Percentiles rank a stretch among this genome's conserved stretches.
Conservation (phyloP, 2,797 vertebrate species). For the Ctenosaura bakeri region DNA sequence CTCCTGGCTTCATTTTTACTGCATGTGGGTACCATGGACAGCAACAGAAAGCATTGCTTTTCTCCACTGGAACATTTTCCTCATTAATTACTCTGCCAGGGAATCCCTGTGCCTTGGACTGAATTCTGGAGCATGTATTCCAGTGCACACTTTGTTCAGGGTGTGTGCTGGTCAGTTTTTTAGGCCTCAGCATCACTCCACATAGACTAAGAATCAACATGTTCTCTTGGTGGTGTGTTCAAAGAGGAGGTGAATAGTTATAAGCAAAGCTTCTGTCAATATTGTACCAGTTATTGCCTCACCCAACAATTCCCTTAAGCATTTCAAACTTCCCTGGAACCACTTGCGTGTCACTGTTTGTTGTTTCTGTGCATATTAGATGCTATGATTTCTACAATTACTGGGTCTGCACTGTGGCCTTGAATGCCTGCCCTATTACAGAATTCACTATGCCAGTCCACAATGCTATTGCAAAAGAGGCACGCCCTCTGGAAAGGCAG, state of each 20-base stretch:
- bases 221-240: background rate
- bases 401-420: too few species aligned
- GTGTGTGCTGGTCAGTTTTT: background rate
- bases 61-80: background rate
- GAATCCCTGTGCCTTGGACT: background rate
- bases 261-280: background rate
- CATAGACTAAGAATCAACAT: background rate
- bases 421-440: background rate
- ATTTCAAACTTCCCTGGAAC: background rate
- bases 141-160: background rate
- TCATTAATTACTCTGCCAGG: background rate
- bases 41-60: background rate
- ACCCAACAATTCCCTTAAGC: too few species aligned
- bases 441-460: background rate
- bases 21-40: slow-evolving; percentile 16
- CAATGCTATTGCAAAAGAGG: background rate
- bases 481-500: background rate
- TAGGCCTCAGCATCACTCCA: too few species aligned
- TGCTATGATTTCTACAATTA: background rate
- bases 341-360: background rate
- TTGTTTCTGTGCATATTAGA: background rate
- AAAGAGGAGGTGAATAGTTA: background rate
- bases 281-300: background rate
- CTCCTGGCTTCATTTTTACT: rapidly evolving
- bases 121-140: background rate